Evolutionary conservation across 2,888 invertebrate genomes (phyloP).

Genomic region (Troilus luridus): DNA sequence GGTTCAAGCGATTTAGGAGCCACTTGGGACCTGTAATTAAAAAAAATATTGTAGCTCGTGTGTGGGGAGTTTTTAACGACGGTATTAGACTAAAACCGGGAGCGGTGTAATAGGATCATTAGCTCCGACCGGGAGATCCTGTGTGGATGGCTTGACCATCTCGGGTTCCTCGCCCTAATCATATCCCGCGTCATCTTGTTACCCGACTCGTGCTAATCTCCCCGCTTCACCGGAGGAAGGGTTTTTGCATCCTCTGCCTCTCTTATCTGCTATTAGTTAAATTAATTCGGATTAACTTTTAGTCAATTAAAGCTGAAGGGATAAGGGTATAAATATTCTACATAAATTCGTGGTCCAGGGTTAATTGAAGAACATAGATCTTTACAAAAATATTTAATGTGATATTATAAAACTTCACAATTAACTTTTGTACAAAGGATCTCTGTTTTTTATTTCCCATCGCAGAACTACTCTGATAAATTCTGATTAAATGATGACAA

Average conservation of each 20-base stretch:
- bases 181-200: slow-evolving; percentile 24
- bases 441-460: too few relatives aligned
- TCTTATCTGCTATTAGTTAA: not conserved
- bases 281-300: not conserved
- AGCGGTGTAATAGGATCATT: slow-evolving; percentile 46
- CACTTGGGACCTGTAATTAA: slow-evolving; percentile 40
- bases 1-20: slow-evolving; percentile 23
- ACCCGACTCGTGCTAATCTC: slow-evolving; percentile 19
- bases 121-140: not conserved
- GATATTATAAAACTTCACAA: too few relatives aligned
- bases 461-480: too few relatives aligned
- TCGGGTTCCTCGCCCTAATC: not conserved
- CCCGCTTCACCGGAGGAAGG: not conserved
- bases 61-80: slow-evolving; percentile 52
- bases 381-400: too few relatives aligned
- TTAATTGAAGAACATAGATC: too few relatives aligned
- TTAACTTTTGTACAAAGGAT: too few relatives aligned
- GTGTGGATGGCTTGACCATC: slow-evolving; percentile 34
- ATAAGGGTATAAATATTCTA: not conserved
- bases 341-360: too few relatives aligned
- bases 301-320: not conserved
- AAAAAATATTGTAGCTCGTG: slow-evolving; percentile 7
- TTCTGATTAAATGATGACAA: too few relatives aligned
- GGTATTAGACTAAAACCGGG: slow-evolving; percentile 50
- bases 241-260: not conserved